Evolutionary conservation across 1,140 invertebrate species (phyloP), one percentile per base, ranked within the genome.

Genomic region (Idris sp.): DNA sequence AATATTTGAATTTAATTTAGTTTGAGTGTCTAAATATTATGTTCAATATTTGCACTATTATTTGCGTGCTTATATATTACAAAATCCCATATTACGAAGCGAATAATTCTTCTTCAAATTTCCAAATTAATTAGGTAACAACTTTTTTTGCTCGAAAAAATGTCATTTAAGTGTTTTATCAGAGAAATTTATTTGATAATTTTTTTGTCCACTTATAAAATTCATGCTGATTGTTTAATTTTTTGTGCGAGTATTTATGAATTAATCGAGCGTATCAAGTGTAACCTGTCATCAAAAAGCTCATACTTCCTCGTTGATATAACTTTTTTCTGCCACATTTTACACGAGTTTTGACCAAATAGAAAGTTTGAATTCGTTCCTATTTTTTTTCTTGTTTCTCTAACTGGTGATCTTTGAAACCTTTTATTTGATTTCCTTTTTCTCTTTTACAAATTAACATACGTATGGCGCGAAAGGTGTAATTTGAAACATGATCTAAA

Each of bases 1-100:
- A 69, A 68, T 68, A 58, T 58, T 68, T 68, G 44, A 10, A 58
- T 68, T 68, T 53, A 68, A 68, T 68, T 68, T 68, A 68, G 43
- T 28, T 49, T 3, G 30, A 36, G 36, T 28, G 26, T 13, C 31
- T 18, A 59, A 58, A 69, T 59, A 59, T 59, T 53, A 25, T 44
- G 31, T 44, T 59, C 31, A 59, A 69, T 69, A 59, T 69, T 69
- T 58, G 38, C n/a, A 8, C 10, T 25, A 8, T 59, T 58, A 44
- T 38, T 35, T n/a, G 13, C 33, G 44, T 44, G 40, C n/a, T 0
- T 6, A 6, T 2, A 2, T 22, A 22, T 22, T 22, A 22, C 19
- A 22, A 22, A 22, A 22, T 22, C n/a, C n/a, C n/a, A n/a, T n/a
- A n/a, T n/a, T n/a, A 15, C 19, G 46, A 51, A 51, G 36, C 9